These are phyloP conservation scores for Chionoecetes opilio DNA, from an alignment of 1,140 invertebrate genomes.

Conservation along the genomic window DNA sequence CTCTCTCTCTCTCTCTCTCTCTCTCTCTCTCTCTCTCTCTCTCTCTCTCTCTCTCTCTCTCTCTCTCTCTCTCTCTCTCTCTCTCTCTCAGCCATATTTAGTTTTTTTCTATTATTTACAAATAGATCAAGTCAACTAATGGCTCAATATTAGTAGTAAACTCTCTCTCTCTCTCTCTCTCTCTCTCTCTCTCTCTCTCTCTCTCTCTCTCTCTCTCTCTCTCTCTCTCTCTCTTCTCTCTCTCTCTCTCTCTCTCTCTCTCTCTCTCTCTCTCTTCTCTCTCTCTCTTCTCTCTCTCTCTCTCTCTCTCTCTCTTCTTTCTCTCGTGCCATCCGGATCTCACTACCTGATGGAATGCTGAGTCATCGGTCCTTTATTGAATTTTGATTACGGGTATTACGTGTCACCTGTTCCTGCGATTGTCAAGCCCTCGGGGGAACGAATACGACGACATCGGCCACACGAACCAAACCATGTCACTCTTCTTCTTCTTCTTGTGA, in stretches of 20 bases:
- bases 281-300: neutral
- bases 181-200: neutral
- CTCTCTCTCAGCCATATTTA: too few species aligned
- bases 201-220: neutral
- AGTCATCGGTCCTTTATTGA: neutral
- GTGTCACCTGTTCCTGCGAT: neutral
- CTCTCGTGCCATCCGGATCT: too few species aligned
- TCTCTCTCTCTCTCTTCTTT: constrained; percentile 19
- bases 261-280: neutral
- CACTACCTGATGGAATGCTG: neutral
- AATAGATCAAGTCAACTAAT: too few species aligned
- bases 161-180: neutral
- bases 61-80: too few species aligned
- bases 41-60: neutral
- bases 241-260: neutral
- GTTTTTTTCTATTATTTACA: too few species aligned
- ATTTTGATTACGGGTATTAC: constrained; percentile 40
- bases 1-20: neutral
- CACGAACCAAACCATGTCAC: too few species aligned
- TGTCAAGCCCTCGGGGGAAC: neutral
- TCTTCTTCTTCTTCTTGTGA: too few species aligned
- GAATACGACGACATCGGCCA: too few species aligned
- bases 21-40: neutral
- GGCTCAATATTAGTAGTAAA: too few species aligned
- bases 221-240: neutral